Conservation (phyloP, 2,797 vertebrate genomes). For the Fistularia commersonii region DNA sequence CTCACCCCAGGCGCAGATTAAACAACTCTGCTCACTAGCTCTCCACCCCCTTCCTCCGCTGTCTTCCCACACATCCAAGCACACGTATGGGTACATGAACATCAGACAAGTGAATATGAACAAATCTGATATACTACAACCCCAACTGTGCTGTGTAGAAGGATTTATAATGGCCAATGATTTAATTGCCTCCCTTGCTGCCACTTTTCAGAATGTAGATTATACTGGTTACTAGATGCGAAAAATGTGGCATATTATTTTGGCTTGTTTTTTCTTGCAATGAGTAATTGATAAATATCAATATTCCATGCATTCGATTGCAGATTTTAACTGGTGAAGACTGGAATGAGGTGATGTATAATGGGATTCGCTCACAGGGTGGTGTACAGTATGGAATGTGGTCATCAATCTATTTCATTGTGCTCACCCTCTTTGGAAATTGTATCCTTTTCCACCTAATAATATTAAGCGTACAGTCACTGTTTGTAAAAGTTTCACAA, state of each 20-base stretch:
- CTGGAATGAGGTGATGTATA: slow-evolving; percentile 99
- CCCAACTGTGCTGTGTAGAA: slow-evolving; percentile 24
- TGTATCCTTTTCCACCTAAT: slow-evolving; percentile 83
- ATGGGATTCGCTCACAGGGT: slow-evolving; percentile 95
- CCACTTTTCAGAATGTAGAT: slow-evolving; percentile 15
- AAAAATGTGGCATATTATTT: neutral
- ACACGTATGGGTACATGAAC: slow-evolving; percentile 68
- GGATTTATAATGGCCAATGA: slow-evolving; percentile 40
- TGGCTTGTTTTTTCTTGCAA: too few species aligned
- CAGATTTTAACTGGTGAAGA: slow-evolving; percentile 98
- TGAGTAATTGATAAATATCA: slow-evolving; percentile 5
- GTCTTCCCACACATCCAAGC: slow-evolving; percentile 67
- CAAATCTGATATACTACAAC: slow-evolving; percentile 50
- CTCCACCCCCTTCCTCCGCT: slow-evolving; percentile 56
- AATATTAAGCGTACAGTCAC: too few species aligned
- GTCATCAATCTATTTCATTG: slow-evolving; percentile 98
- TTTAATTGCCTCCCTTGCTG: slow-evolving; percentile 34
- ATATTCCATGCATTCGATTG: slow-evolving; percentile 17
- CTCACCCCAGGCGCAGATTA: slow-evolving; percentile 71
- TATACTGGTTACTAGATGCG: slow-evolving; percentile 15
- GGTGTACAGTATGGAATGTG: slow-evolving; percentile 98
- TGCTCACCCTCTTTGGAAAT: slow-evolving; percentile 97
- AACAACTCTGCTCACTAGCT: slow-evolving; percentile 65
- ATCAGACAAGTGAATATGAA: slow-evolving; percentile 59
- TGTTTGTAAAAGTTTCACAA: too few species aligned